These are phyloP conservation scores for Eclectus roratus DNA, from an alignment of 2,113 vertebrate genomes.

Conservation along the genomic window DNA sequence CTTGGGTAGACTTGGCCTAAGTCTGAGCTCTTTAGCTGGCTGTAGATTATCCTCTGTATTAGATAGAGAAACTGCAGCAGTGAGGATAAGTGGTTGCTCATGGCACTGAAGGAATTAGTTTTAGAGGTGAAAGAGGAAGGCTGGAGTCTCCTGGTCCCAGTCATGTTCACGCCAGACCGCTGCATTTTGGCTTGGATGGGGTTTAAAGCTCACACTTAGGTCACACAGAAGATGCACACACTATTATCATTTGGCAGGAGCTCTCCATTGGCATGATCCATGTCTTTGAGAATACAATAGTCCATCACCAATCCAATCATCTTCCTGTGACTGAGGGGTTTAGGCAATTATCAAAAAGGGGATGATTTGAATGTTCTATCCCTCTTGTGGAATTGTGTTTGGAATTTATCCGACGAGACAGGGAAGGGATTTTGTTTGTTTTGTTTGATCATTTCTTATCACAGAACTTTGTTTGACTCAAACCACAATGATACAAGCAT, in stretches of 20 bases:
- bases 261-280: slow-evolving; percentile 40
- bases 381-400: slow-evolving; percentile 70
- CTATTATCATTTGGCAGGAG: slow-evolving; percentile 10
- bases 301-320: slow-evolving; percentile 64
- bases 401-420: slow-evolving; percentile 59
- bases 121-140: background rate
- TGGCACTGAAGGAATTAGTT: slow-evolving; percentile 57
- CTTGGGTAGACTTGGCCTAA: background rate
- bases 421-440: slow-evolving; percentile 70
- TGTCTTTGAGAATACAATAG: slow-evolving; percentile 64
- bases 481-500: slow-evolving; percentile 67
- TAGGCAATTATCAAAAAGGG: slow-evolving; percentile 68
- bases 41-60: background rate
- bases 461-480: slow-evolving; percentile 73
- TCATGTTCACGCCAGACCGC: background rate
- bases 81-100: slow-evolving; percentile 44
- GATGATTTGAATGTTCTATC: slow-evolving; percentile 66
- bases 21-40: background rate
- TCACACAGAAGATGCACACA: background rate
- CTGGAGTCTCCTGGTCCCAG: slow-evolving; percentile 19
- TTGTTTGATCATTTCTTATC: slow-evolving; percentile 75
- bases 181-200: slow-evolving; percentile 35
- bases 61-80: background rate
- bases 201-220: slow-evolving; percentile 4
- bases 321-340: slow-evolving; percentile 65